phyloP scores from a whole-genome alignment of 2,888 invertebrate species.

The Himalopsyche anomala region DNA sequence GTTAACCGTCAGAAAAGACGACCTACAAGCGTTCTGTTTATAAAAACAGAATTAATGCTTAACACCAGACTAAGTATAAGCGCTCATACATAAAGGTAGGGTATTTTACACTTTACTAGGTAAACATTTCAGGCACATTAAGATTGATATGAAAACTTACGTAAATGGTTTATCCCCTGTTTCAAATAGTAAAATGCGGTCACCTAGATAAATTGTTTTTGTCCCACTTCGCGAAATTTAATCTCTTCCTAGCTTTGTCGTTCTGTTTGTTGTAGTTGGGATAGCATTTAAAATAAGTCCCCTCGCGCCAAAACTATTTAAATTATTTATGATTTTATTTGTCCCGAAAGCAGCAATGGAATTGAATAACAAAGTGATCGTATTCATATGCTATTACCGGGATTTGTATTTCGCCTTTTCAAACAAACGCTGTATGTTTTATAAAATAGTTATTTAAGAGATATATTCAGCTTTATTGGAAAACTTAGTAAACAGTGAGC shows the following conservation, averaged over 20 bases:
- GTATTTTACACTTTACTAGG: slow-evolving; percentile 27
- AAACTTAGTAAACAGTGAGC: no score
- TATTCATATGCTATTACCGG: background rate
- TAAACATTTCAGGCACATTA: background rate
- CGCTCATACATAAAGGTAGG: background rate
- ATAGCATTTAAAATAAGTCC: background rate
- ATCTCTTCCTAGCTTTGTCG: slow-evolving; percentile 18
- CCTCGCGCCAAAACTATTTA: slow-evolving; percentile 23
- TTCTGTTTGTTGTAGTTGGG: background rate
- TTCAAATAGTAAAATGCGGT: slow-evolving; percentile 23
- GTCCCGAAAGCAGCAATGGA: background rate
- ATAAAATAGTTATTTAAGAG: no score
- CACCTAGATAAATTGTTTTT: slow-evolving; percentile 31
- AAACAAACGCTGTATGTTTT: no score
- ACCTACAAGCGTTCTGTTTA: background rate
- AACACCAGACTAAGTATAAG: background rate
- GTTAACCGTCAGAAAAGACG: background rate
- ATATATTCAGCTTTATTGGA: no score
- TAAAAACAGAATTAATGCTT: slow-evolving; percentile 20
- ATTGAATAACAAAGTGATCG: background rate
- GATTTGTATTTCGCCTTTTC: background rate
- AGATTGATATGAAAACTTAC: slow-evolving; percentile 26
- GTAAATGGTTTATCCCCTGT: background rate
- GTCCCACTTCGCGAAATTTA: slow-evolving; percentile 11
- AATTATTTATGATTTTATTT: slow-evolving; percentile 34